These are phyloP conservation scores for Caranx ignobilis DNA, from an alignment of 2,113 vertebrate species.

Conservation along the genomic window DNA sequence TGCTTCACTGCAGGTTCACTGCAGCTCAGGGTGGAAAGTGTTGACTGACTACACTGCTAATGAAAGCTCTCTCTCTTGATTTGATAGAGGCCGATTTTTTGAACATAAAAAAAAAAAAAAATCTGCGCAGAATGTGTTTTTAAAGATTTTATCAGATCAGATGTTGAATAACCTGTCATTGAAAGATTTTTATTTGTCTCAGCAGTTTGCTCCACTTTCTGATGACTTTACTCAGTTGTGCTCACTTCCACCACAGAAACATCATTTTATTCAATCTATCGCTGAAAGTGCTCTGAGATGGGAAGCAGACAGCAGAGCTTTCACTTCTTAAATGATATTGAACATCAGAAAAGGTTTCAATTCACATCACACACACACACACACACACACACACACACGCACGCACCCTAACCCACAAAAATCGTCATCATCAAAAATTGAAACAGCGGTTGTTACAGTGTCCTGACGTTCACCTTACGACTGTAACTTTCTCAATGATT, in stretches of 20 bases:
- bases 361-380: slow-evolving; percentile 30
- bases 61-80: too few relatives aligned
- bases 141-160: background rate
- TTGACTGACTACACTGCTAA: too few relatives aligned
- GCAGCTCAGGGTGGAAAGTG: too few relatives aligned
- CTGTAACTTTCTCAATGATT: background rate
- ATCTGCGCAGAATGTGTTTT: too few relatives aligned
- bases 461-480: slow-evolving; percentile 10
- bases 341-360: slow-evolving; percentile 23
- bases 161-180: background rate
- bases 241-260: slow-evolving; percentile 23
- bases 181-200: background rate
- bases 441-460: slow-evolving; percentile 5
- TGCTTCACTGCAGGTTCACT: too few relatives aligned
- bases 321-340: slow-evolving; percentile 40
- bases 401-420: background rate
- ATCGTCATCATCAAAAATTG: slow-evolving; percentile 12
- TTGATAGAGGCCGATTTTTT: too few relatives aligned
- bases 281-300: slow-evolving; percentile 32
- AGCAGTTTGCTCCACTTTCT: slow-evolving; percentile 11
- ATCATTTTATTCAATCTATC: slow-evolving; percentile 28
- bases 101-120: background rate
- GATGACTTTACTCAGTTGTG: slow-evolving; percentile 17
- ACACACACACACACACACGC: slow-evolving; percentile 5
- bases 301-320: slow-evolving; percentile 32